Conservation (phyloP, 1,140 invertebrate species). For the Coptotermes formosanus region DNA sequence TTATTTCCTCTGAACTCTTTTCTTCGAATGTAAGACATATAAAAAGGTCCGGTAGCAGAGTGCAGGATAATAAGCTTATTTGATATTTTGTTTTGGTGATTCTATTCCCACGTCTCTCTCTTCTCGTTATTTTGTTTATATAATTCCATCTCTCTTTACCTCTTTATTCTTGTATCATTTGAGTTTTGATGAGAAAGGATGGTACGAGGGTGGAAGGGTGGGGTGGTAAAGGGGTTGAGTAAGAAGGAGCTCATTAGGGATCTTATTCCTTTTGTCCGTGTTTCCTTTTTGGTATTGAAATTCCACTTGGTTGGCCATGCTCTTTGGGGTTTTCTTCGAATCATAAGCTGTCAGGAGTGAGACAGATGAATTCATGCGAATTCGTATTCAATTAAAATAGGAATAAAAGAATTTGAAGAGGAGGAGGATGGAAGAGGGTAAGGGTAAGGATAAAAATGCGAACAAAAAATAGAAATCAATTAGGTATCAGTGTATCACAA, state of each 20-base stretch:
- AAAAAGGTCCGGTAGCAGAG: slow-evolving; percentile 14
- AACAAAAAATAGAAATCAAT: not conserved
- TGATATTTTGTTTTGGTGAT: slow-evolving; percentile 29
- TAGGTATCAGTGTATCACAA: not conserved
- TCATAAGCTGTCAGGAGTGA: not conserved
- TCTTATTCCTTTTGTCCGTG: slow-evolving; percentile 25
- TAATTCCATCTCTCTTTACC: slow-evolving; percentile 23
- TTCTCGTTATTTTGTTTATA: slow-evolving; percentile 7
- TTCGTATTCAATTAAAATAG: not conserved
- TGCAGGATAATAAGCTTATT: slow-evolving; percentile 26
- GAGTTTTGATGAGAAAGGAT: slow-evolving; percentile 1
- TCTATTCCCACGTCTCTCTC: not conserved
- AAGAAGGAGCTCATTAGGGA: slow-evolving; percentile 27
- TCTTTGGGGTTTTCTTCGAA: not conserved
- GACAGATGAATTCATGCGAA: not conserved
- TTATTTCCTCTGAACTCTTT: slow-evolving; percentile 30
- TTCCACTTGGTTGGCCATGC: slow-evolving; percentile 21
- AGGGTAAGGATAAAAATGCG: not conserved
- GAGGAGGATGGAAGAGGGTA: not conserved
- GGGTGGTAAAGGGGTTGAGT: not conserved
- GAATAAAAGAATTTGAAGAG: not conserved
- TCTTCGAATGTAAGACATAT: slow-evolving; percentile 25
- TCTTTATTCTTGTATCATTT: slow-evolving; percentile 27
- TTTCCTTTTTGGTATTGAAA: slow-evolving; percentile 20
- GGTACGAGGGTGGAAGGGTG: not conserved